Conservation (phyloP, 2,113 vertebrate species). For the Xerus inauris region DNA sequence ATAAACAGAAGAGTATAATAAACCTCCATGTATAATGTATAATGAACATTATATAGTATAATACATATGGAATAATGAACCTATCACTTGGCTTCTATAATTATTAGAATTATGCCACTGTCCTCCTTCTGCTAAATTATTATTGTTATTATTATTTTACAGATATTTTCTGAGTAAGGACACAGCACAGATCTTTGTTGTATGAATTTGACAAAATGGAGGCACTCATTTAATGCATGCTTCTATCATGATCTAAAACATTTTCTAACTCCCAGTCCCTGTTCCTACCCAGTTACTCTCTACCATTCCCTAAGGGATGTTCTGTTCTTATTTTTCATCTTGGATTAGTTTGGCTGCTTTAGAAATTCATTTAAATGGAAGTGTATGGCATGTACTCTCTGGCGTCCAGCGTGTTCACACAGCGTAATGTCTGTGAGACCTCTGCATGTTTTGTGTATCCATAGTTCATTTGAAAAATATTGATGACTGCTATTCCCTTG, state of each 20-base stretch:
- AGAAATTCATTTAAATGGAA: not conserved
- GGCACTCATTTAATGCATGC: not conserved
- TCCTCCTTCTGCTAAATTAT: not conserved
- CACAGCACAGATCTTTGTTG: not conserved
- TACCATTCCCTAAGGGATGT: not conserved
- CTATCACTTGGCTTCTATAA: not conserved
- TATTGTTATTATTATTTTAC: not conserved
- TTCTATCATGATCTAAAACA: not conserved
- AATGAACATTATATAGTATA: too few species aligned
- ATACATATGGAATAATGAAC: too few species aligned
- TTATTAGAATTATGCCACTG: not conserved
- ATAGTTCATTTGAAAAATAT: not conserved
- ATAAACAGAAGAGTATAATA: not conserved
- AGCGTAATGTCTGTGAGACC: not conserved
- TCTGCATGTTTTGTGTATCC: not conserved
- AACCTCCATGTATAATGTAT: not conserved
- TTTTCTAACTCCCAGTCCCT: conserved; percentile 2
- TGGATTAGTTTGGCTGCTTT: not conserved
- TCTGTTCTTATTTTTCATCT: not conserved
- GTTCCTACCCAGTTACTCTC: not conserved
- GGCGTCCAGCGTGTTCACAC: not conserved
- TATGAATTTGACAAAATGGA: not conserved
- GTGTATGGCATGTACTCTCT: not conserved
- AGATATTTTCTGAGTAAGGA: not conserved
- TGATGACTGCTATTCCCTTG: not conserved